Conservation (phyloP, 2,888 invertebrate genomes). For the Busseola fusca region DNA sequence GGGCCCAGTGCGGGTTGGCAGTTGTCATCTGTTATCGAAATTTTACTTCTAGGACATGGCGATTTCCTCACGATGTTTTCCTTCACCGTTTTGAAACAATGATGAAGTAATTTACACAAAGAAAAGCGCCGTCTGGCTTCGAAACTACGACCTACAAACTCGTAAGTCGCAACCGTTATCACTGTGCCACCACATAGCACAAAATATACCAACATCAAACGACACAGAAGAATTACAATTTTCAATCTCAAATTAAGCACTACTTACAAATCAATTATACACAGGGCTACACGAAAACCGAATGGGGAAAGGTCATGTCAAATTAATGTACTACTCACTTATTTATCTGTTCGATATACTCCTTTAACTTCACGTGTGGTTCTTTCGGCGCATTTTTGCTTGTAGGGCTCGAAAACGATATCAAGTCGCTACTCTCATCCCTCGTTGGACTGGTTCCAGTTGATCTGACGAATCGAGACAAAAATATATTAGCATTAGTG, state of each 20-base stretch:
- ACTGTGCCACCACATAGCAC: not conserved
- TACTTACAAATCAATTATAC: not conserved
- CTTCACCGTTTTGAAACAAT: too few species aligned
- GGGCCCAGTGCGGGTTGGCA: too few species aligned
- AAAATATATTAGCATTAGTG: conserved; percentile 34
- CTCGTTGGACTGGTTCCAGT: conserved; percentile 83
- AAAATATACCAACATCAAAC: not conserved
- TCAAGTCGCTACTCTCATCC: conserved; percentile 89
- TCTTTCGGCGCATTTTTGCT: conserved; percentile 84
- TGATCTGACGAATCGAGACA: conserved; percentile 70
- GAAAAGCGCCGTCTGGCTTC: too few species aligned
- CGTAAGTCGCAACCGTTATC: too few species aligned
- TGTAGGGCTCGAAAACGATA: conserved; percentile 92
- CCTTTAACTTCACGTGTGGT: conserved; percentile 88
- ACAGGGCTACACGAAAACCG: not conserved
- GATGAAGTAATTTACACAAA: too few species aligned
- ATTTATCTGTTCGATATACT: conserved; percentile 85
- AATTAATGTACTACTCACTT: conserved; percentile 64
- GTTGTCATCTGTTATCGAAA: too few species aligned
- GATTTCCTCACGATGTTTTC: too few species aligned
- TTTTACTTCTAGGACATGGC: too few species aligned
- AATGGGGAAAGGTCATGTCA: not conserved
- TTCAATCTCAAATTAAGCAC: not conserved
- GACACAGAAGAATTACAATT: not conserved
- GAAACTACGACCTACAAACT: too few species aligned